Base-by-base conservation (phyloP, 2,797 vertebrate species). In the Trematomus bernacchii region DNA sequence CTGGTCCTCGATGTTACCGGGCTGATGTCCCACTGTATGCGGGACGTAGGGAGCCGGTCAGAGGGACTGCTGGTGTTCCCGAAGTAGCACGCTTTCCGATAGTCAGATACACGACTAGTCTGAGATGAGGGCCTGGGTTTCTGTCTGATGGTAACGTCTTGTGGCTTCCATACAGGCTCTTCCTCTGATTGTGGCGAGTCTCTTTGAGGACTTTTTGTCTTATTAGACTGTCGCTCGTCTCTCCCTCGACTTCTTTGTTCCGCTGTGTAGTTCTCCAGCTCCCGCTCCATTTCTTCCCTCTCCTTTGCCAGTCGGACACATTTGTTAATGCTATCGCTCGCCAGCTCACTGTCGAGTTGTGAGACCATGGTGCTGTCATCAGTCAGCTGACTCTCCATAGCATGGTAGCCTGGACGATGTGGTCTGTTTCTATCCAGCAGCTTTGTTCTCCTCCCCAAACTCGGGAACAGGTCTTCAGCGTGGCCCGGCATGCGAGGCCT, bases 11-110 rank as follows among this genome's bases (percentile, higher is more conserved):
- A 94, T 1, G 87, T 91, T 10, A 96, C 94, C 2, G 95, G 95
- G 69, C 95, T 96, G 18, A 96, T 91, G 77, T 96, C 94, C 95
- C 95, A 96, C 27, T 94, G 92, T 46, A 96, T 92, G 59, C 68
- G 82, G 61, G 91, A 76, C 2, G 89, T 50, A 21, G 90, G 76
- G 66, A 89, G 81, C 12, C 85, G 87, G 51, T 94, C 93, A 93
- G 94, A 88, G 1, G 95, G 95, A 76, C 95, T 96, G 86, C 95
- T 96, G 33, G 95, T 95, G 81, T 54, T 95, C 19, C 94, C 93
- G 66, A 96, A 96, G 87, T 96, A 95, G 82, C 95, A 96, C 0
- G 94, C 95, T 55, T 74, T 90, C 19, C 95, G 91, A 76, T 95
- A 93, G 79, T 96, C 94, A 4, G 94, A 92, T 0, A 93, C 84